Conservation (phyloP, 2,797 vertebrate species). For the Sphenopsis melanotis region DNA sequence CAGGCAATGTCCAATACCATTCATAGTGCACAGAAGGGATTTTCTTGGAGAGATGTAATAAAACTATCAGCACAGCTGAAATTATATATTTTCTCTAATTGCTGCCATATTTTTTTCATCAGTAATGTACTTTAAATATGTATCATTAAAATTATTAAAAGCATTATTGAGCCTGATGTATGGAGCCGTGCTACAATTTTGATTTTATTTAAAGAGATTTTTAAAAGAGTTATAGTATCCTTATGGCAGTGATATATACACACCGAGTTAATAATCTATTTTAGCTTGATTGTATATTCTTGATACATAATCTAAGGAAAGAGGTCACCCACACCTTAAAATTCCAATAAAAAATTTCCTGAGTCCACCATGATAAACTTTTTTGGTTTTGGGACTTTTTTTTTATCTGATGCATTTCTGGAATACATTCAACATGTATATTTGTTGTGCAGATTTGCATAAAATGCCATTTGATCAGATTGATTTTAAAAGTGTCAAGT, state of each 20-base stretch:
- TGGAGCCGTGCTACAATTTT: neutral
- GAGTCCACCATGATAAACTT: neutral
- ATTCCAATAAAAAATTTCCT: neutral
- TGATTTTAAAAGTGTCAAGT: slow-evolving; percentile 58
- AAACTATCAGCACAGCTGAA: neutral
- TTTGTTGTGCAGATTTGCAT: slow-evolving; percentile 53
- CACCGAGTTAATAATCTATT: neutral
- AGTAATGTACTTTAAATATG: neutral
- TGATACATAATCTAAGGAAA: neutral
- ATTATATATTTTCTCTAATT: neutral
- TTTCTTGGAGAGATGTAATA: neutral
- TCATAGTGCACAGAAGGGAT: neutral
- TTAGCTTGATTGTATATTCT: neutral
- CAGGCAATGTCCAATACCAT: fast-evolving
- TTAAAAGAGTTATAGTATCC: neutral
- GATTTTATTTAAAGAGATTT: neutral
- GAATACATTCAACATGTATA: slow-evolving; percentile 20
- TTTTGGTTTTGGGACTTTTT: neutral
- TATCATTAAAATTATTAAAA: neutral
- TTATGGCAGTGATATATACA: neutral
- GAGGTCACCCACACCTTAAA: neutral
- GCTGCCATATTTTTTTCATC: neutral
- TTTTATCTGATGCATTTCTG: neutral
- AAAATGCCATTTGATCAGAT: slow-evolving; percentile 34
- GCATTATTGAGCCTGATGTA: neutral